Evolutionary conservation across 1,140 invertebrate genomes (phyloP).

Genomic region (Sipha flava): DNA sequence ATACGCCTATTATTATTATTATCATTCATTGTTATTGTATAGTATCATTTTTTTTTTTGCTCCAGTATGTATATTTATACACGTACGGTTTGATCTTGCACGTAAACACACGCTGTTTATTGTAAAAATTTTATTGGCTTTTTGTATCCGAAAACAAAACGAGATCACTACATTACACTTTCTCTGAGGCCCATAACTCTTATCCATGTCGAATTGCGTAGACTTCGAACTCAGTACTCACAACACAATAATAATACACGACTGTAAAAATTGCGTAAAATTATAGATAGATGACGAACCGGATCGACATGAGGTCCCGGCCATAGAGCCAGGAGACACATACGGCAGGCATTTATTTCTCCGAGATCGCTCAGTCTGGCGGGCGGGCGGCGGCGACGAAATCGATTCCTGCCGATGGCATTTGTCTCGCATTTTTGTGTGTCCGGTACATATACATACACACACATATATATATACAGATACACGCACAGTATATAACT

Average conservation of each 20-base stretch:
- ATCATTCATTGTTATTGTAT: no score
- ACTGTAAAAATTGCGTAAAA: conserved; percentile 15
- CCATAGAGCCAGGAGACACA: no score
- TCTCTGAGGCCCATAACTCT: conserved; percentile 6
- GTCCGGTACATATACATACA: not conserved
- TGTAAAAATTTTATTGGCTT: conserved; percentile 9
- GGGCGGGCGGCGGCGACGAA: no score
- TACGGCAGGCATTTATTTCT: conserved; percentile 1
- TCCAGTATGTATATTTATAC: not conserved
- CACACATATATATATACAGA: not conserved
- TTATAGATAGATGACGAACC: not conserved
- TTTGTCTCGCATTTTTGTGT: not conserved
- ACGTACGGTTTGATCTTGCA: not conserved
- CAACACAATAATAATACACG: not conserved
- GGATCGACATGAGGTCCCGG: conserved; percentile 3
- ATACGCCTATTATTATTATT: not conserved
- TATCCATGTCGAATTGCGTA: not conserved
- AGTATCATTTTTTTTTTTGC: not conserved
- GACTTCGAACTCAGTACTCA: not conserved
- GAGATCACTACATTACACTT: not conserved
- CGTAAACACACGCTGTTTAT: conserved; percentile 21
- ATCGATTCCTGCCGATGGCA: not conserved
- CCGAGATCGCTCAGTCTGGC: not conserved
- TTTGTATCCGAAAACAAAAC: conserved; percentile 3
- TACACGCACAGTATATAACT: not conserved